Conservation (phyloP, 2,888 invertebrate species). For the Dryadula phaetusa region DNA sequence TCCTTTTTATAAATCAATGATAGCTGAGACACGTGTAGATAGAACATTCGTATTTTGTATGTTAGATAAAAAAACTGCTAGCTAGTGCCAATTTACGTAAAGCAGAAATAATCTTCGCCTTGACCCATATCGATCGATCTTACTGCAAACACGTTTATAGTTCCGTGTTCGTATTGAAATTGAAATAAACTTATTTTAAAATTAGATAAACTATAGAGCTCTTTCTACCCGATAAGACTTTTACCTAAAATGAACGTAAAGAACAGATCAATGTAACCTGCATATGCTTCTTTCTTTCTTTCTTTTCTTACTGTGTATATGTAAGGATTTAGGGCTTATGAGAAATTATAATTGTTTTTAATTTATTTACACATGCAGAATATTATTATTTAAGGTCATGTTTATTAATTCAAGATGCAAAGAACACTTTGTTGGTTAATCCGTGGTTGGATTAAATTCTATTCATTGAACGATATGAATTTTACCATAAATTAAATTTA, state of each 20-base stretch:
- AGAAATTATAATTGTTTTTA: no score
- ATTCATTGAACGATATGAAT: no score
- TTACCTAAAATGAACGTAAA: not conserved
- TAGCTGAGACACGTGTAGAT: not conserved
- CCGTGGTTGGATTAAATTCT: no score
- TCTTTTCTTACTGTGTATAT: no score
- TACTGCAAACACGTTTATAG: not conserved
- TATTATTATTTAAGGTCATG: not conserved
- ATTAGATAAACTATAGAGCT: not conserved
- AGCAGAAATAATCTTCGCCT: slow-evolving; percentile 30
- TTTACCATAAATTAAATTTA: no score
- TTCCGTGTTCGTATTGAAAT: not conserved
- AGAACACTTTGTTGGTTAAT: not conserved
- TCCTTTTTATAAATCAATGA: not conserved
- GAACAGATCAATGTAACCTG: not conserved
- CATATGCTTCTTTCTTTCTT: no score
- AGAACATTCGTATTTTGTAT: not conserved
- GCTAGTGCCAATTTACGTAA: slow-evolving; percentile 17
- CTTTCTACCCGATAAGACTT: no score
- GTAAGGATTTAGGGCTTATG: no score
- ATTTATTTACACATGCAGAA: no score
- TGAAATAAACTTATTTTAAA: not conserved
- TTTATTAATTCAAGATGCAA: not conserved
- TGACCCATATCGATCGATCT: slow-evolving; percentile 30
- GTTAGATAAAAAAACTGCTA: slow-evolving; percentile 2